Conservation (phyloP, 2,888 invertebrate species). For the Elysia crispata region DNA sequence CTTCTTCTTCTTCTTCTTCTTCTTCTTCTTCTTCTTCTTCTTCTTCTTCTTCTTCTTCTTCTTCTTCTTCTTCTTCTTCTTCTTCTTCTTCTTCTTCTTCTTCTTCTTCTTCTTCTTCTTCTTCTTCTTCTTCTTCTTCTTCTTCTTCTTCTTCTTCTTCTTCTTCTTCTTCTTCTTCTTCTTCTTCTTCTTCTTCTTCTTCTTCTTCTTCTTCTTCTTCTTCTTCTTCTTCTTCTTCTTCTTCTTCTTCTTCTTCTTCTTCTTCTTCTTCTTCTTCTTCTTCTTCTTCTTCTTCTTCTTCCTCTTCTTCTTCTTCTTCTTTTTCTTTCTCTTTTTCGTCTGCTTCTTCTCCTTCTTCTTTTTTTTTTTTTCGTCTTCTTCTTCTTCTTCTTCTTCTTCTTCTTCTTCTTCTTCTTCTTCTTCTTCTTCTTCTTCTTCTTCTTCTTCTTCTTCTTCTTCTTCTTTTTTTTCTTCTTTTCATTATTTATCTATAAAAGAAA, state of each 20-base stretch:
- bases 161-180: not conserved
- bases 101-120: no score
- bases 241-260: not conserved
- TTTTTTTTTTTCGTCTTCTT: no score
- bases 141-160: slow-evolving; percentile 4
- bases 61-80: no score
- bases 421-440: not conserved
- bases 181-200: not conserved
- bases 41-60: no score
- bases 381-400: not conserved
- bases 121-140: no score
- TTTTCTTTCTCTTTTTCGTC: no score
- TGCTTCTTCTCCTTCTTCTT: no score
- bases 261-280: slow-evolving; percentile 9
- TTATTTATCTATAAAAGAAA: not conserved
- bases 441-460: not conserved
- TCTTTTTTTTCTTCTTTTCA: not conserved
- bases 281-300: not conserved
- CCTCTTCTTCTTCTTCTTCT: not conserved
- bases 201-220: no score
- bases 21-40: not conserved
- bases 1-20: not conserved
- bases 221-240: no score
- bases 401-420: not conserved
- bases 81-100: no score